Evolutionary conservation across 2,113 vertebrate genomes (phyloP).

Genomic region (Myanophis thanlyinensis): DNA sequence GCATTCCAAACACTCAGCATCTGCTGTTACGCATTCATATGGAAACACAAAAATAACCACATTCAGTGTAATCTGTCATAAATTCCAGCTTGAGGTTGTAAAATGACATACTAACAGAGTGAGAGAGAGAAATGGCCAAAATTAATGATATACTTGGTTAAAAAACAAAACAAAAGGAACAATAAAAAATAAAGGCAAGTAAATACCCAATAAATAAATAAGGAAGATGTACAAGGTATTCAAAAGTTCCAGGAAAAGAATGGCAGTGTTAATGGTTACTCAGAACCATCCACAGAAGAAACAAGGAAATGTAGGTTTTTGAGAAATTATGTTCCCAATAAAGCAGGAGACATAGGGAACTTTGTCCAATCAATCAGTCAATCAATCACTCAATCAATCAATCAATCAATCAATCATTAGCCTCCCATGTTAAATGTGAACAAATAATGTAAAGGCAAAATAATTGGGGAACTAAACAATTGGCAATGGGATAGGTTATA

Average conservation of each 20-base stretch:
- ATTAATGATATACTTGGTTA: background rate
- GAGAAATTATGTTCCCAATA: background rate
- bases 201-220: constrained; percentile 8
- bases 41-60: constrained; percentile 69
- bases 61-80: constrained; percentile 47
- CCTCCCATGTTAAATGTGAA: background rate
- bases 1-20: constrained; percentile 86
- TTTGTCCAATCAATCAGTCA: too few relatives aligned
- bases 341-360: background rate
- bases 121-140: constrained; percentile 45
- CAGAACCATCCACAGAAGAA: background rate
- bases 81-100: constrained; percentile 24
- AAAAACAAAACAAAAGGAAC: constrained; percentile 5
- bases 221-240: background rate
- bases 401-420: too few relatives aligned
- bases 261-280: background rate
- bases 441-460: background rate
- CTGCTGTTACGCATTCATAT: constrained; percentile 77
- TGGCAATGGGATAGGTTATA: background rate
- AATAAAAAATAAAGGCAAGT: background rate
- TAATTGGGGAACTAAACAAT: background rate
- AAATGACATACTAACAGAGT: constrained; percentile 18
- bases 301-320: background rate
- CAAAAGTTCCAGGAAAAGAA: background rate
- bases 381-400: too few relatives aligned